Base-by-base conservation (phyloP, 92 coral and sea anemone genomes). In the Scolanthus callimorphus region DNA sequence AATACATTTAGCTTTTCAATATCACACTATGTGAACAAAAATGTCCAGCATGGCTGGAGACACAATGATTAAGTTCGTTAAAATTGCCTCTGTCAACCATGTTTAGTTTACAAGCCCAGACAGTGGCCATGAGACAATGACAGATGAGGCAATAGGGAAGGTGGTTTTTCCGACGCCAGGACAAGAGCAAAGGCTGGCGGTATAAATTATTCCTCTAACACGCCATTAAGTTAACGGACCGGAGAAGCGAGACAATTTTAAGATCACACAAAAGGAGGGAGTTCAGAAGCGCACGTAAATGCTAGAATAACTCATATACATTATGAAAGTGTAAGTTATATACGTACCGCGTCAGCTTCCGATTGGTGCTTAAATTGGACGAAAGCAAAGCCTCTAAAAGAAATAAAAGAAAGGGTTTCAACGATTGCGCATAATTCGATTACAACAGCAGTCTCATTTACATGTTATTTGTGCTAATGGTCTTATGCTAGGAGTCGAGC, bases 351-450 rank as follows among this genome's bases (percentile, higher is more conserved):
- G 34, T 85, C 85, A 6, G 91, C 91, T 12, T 43, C 50, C n/a
- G 69, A 49, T 20, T 83, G 84, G 41, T 91, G 90, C 62, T 88
- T 88, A 56, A 91, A 91, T 41, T 91, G 97, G 20, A 91, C 96
- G 66, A 91, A 91, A 2, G 89, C 97, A 79, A 91, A 91, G 25
- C 97, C 97, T 77, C 97, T 91, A 53, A 50, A 83, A 80, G 25
- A 73, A 76, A 76, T 47, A 78, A 44, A 63, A 57, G 39, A 49
- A 70, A 64, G 65, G 48, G 63, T 62, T 38, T 54, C 37, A 60
- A 68, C 31, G 9, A 39, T 13, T 2, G 21, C 48, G 13, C 1
- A n/a, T 22, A 27, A n/a, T 31, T 43, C 52, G 3, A 59, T 37
- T 17, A 39, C 63, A 63, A 73, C n/a, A 73, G 70, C 48, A 37